Percentiles rank a stretch among this genome's conserved stretches.
phyloP scores from a whole-genome alignment of 2,888 invertebrate species.

The Lucinisca nassula region DNA sequence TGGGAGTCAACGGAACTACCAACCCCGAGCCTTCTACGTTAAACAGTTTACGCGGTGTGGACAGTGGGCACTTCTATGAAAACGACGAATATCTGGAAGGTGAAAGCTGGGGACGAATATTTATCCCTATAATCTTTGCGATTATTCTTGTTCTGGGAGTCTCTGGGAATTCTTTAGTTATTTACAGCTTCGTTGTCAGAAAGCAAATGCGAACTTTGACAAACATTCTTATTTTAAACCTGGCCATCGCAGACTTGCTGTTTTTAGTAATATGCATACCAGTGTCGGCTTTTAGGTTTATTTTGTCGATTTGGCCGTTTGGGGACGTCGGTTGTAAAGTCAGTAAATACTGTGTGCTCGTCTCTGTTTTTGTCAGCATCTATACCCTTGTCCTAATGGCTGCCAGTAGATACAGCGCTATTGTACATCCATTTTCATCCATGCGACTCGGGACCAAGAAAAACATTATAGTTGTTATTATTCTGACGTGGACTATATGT shows the following conservation, averaged over 20 bases:
- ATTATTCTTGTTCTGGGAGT: neutral
- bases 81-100: neutral
- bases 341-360: neutral
- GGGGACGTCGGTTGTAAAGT: neutral
- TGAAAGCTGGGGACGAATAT: neutral
- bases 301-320: neutral
- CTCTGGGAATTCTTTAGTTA: neutral
- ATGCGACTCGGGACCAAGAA: neutral
- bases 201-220: neutral
- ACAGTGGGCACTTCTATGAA: neutral
- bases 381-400: neutral
- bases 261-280: neutral
- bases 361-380: neutral
- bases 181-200: neutral
- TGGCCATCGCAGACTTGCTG: neutral
- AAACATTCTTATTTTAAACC: too few relatives aligned
- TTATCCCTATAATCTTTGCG: neutral
- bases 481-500: neutral
- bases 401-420: neutral
- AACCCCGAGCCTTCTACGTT: too few relatives aligned
- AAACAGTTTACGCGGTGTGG: neutral
- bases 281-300: neutral
- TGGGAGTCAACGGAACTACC: neutral
- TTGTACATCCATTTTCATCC: neutral
- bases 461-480: neutral